Evolutionary conservation across 2,888 invertebrate genomes (phyloP), one percentile per base, ranked within the genome.

Genomic region (Camponotus fellah): DNA sequence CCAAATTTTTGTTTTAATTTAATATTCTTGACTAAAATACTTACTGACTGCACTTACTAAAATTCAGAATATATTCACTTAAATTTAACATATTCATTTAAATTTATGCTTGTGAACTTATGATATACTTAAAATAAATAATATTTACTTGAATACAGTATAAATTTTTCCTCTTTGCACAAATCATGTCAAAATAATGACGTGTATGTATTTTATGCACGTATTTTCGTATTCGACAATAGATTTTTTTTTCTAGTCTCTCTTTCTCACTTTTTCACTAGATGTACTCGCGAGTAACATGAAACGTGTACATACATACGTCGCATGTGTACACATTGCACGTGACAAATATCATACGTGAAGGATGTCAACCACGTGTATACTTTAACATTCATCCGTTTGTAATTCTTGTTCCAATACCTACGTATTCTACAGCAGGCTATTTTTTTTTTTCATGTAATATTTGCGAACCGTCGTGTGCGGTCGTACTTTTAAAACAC

Each of bases 271-370:
- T 65, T 26, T 76, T 66, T 12, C 26, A 53, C 37, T 49, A 75
- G 46, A 46, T 53, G 40, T 75, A 75, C 43, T 56, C 77, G 37
- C 10, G 56, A 77, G 14, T 68, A 68, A 77, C 68, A 40, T 26
- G 26, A 26, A 26, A 2, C 26, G 43, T 46, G 43, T 14, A 12
- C 26, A 26, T 26, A 26, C 26, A 26, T 14, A 12, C 12, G 12
- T 14, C 43, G 32, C 26, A 26, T 26, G 26, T 26, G 32, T 43
- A 14, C 12, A 14, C 21, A 32, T 66, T 76, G 53, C 65, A 76
- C 40, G 32, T 58, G 77, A 68, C 77, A 77, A 77, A 77, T 56
- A 34, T 77, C n/a, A 66, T 56, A 40, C 10, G 34, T 58, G 77
- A 77, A 58, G 14, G 43, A 77, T 68, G 56, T 77, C 68, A 77